Base-by-base conservation (phyloP, 1,140 invertebrate genomes). In the Ceratitis capitata region DNA sequence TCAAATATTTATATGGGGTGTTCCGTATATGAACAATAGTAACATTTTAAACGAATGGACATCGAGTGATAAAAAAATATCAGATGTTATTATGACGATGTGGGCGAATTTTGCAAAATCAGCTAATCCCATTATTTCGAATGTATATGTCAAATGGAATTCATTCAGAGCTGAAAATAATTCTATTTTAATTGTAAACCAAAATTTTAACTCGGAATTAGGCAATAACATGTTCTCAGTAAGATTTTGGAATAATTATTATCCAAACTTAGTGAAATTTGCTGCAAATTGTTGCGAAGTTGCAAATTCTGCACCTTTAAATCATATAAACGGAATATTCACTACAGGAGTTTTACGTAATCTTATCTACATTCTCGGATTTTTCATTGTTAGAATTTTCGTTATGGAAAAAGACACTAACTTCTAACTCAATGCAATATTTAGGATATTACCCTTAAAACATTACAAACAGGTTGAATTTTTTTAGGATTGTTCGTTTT, bases 171-270 rank as follows among this genome's bases (percentile, higher is more conserved):
- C 90, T 19, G 93, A 94, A 12, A 94, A 92, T 82, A 95, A 95
- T 1, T 93, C 94, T 0, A 93, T 95, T 86, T 92, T 97, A 35
- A 94, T 96, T 19, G 95, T 97, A 49, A 95, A 96, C 87, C 94
- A 94, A 78, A 96, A 94, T 86, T 95, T 96, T 86, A 95, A 95
- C 84, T 96, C 96, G 94, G 95, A 94, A 86, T 93, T 95, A 84
- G 88, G 94, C 1, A 93, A 96, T 1, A 95, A 96, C 92, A 96
- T 96, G 88, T 95, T 95, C 88, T 94, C 95, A 10, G 93, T 96
- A 86, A 94, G 94, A 58, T 97, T 97, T 92, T 97, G 96, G 96
- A 96, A 96, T 88, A 94, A 96, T 51, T 96, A 96, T 88, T 97
- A 96, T 90, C 96, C 96, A 0, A 95, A 93, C 89, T 93, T 97